Evolutionary conservation across 2,888 invertebrate species (phyloP), one percentile per base, ranked within the genome.

Genomic region (Scelioninae gen. 2): DNA sequence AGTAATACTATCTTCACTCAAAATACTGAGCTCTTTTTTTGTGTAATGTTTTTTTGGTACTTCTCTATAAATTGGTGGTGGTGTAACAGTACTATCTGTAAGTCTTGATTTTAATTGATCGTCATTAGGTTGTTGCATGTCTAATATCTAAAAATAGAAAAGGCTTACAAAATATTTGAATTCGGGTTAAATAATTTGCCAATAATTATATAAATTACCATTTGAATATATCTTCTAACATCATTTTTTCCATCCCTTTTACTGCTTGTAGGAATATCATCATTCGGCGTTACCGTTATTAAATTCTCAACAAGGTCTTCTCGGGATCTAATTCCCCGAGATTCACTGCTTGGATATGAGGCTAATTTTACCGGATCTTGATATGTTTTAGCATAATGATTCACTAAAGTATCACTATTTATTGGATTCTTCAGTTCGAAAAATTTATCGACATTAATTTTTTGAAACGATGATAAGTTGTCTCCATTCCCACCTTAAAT

Each of bases 161-260:
- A 1, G 1, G 4, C 5, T 37, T 10, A 39, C 16, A 39, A 7
- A 33, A n/a, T 16, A 13, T 15, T 48, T 39, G 4, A 28, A 39
- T 18, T 25, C 6, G 25, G 6, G 3, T 25, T 25, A 25, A 25
- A 4, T 6, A 4, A 25, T 4, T 4, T 25, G 3, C 4, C 25
- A 25, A 6, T 25, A 25, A 4, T 25, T 25, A 41, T 35, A 31
- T 15, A 33, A 63, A 50, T 35, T 53, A 88, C 89, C 87, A 88
- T 85, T 83, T 87, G 86, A 35, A 89, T 86, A 74, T 88, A 89
- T 81, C 86, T 87, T 68, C 87, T 86, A 15, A 89, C 81, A 76
- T 88, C 88, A 58, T 84, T 85, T 60, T 85, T 87, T 0, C 83
- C 81, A 57, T 82, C 84, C 53, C 76, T 83, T 76, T 81, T 84